Conservation (phyloP, 2,888 invertebrate species). For the Scaptomyza reducta region DNA sequence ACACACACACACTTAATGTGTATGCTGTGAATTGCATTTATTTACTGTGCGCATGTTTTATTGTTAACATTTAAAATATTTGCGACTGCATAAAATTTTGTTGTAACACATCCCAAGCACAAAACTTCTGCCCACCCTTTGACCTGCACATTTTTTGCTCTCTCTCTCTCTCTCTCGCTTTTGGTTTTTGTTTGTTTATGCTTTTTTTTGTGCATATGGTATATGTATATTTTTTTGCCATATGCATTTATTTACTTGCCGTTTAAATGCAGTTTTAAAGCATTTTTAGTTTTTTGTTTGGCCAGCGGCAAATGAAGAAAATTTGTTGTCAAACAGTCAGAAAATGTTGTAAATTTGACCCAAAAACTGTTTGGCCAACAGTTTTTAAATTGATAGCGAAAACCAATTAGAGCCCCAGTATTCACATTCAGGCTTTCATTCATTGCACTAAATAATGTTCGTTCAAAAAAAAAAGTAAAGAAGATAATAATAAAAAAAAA, state of each 20-base stretch:
- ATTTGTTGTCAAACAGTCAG: constrained; percentile 11
- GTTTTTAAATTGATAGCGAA: not conserved
- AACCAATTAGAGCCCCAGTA: not conserved
- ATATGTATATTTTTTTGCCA: constrained; percentile 11
- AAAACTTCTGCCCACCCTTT: not conserved
- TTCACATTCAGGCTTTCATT: constrained; percentile 2
- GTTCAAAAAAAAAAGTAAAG: not conserved
- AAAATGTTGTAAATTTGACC: constrained; percentile 1
- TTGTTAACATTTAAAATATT: constrained; percentile 80
- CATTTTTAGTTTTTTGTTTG: constrained; percentile 22
- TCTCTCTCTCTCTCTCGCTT: not conserved
- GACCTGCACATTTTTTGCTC: constrained; percentile 11
- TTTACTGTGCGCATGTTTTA: constrained; percentile 75
- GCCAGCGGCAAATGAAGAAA: not conserved
- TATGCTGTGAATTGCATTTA: constrained; percentile 49
- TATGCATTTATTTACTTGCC: constrained; percentile 60
- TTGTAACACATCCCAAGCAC: constrained; percentile 8
- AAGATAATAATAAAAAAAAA: not conserved
- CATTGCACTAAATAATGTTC: not conserved
- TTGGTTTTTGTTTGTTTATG: constrained; percentile 5
- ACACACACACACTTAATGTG: constrained; percentile 4
- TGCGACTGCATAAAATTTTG: constrained; percentile 74
- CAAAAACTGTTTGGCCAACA: constrained; percentile 33
- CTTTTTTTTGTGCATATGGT: not conserved
- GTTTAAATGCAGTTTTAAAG: constrained; percentile 41